phyloP scores from a whole-genome alignment of 2,888 invertebrate species.

The Meteorus cinctellus region DNA sequence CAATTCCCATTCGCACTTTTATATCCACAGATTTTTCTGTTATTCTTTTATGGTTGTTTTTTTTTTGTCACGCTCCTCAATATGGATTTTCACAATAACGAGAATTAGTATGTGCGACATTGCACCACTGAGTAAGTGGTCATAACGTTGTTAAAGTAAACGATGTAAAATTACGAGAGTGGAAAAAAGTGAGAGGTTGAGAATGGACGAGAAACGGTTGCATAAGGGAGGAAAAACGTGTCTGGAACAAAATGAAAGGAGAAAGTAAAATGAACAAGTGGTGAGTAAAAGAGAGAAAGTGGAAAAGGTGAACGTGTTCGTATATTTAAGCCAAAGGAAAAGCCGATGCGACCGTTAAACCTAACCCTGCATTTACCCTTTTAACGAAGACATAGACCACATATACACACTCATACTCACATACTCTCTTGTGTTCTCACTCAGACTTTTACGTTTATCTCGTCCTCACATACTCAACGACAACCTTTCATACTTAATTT shows the following conservation, averaged over 20 bases:
- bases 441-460: slow-evolving; percentile 7
- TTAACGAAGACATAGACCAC: slow-evolving; percentile 40
- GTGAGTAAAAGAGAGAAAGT: slow-evolving; percentile 6
- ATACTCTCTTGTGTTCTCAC: slow-evolving; percentile 27
- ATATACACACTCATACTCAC: background rate
- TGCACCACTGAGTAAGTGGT: slow-evolving; percentile 32
- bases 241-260: background rate
- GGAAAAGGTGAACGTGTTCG: background rate
- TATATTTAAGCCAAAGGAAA: slow-evolving; percentile 35
- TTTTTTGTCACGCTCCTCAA: slow-evolving; percentile 5
- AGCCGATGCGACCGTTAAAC: slow-evolving; percentile 35
- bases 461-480: background rate
- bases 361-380: slow-evolving; percentile 35
- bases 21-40: slow-evolving; percentile 32
- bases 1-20: slow-evolving; percentile 25
- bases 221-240: background rate
- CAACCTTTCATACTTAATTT: slow-evolving; percentile 11
- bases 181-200: slow-evolving; percentile 16
- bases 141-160: slow-evolving; percentile 35
- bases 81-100: slow-evolving; percentile 18
- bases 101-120: slow-evolving; percentile 38
- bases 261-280: slow-evolving; percentile 16
- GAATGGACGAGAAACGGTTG: background rate
- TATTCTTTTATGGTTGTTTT: slow-evolving; percentile 40
- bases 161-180: slow-evolving; percentile 36